These are phyloP conservation scores for Chaenodraco wilsoni DNA, from an alignment of 2,797 vertebrate genomes.

Conservation along the genomic window DNA sequence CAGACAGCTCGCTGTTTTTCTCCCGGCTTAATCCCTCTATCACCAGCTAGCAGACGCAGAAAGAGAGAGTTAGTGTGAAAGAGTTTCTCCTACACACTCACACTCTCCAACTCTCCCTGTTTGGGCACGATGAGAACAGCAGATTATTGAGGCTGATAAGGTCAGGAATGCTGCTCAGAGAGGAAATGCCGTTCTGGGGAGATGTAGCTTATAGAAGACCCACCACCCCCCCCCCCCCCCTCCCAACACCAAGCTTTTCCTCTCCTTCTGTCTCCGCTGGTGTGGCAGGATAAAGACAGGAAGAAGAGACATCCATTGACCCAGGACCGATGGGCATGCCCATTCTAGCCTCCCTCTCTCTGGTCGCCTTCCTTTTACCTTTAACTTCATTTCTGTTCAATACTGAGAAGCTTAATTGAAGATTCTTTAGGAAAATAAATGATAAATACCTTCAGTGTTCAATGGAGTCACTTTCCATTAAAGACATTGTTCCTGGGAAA, in stretches of 20 bases:
- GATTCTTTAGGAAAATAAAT: neutral
- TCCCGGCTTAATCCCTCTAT: slow-evolving; percentile 81
- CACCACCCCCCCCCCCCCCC: neutral
- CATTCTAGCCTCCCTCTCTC: slow-evolving; percentile 67
- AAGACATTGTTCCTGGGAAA: neutral
- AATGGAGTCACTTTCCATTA: neutral
- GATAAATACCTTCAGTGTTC: neutral
- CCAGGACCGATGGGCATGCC: slow-evolving; percentile 74
- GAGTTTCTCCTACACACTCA: slow-evolving; percentile 22
- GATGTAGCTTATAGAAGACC: slow-evolving; percentile 68
- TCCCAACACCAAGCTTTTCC: slow-evolving; percentile 31
- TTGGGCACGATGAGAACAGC: slow-evolving; percentile 81
- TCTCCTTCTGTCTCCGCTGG: slow-evolving; percentile 30
- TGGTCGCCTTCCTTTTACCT: slow-evolving; percentile 21
- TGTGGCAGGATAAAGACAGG: slow-evolving; percentile 63
- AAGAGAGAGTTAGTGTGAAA: slow-evolving; percentile 23
- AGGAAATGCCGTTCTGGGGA: slow-evolving; percentile 68
- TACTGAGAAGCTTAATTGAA: neutral
- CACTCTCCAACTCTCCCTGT: slow-evolving; percentile 79
- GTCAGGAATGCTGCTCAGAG: slow-evolving; percentile 76
- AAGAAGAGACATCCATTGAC: slow-evolving; percentile 72
- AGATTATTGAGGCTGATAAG: slow-evolving; percentile 80
- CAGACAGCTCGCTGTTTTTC: slow-evolving; percentile 83
- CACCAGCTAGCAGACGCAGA: slow-evolving; percentile 77
- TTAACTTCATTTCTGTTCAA: neutral